Evolutionary conservation across 2,888 invertebrate genomes (phyloP).

Genomic region (Agonopterix alstromeriana): DNA sequence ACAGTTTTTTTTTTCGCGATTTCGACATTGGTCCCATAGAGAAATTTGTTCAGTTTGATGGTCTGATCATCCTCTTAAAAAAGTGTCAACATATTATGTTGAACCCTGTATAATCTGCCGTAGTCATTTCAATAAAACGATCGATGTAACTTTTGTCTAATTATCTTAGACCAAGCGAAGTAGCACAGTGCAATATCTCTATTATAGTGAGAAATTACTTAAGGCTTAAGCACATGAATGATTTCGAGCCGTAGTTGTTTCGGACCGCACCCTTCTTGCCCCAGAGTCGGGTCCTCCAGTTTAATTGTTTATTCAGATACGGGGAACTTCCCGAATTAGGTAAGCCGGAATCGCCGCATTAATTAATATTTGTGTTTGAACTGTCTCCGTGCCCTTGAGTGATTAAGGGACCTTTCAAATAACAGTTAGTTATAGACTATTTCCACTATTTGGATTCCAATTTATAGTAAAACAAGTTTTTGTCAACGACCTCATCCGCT

Average conservation of each 20-base stretch:
- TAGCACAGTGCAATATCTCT: background rate
- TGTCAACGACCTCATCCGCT: no score
- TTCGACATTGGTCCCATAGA: no score
- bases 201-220: constrained; percentile 3
- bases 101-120: no score
- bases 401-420: constrained; percentile 68
- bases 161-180: no score
- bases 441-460: constrained; percentile 51
- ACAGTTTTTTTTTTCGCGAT: no score
- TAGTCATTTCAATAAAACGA: no score
- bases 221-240: constrained; percentile 3
- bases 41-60: no score
- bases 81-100: no score
- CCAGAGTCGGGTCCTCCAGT: constrained; percentile 37
- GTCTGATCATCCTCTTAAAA: no score
- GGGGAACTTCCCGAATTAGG: constrained; percentile 66
- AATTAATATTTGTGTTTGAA: constrained; percentile 74
- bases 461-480: constrained; percentile 25
- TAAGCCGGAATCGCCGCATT: constrained; percentile 64
- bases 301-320: constrained; percentile 70
- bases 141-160: no score
- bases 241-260: constrained; percentile 11
- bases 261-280: constrained; percentile 7
- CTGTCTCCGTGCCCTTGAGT: constrained; percentile 66
- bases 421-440: constrained; percentile 58